Base-by-base conservation (phyloP, 1,140 invertebrate species). In the Ceratina japonica region DNA sequence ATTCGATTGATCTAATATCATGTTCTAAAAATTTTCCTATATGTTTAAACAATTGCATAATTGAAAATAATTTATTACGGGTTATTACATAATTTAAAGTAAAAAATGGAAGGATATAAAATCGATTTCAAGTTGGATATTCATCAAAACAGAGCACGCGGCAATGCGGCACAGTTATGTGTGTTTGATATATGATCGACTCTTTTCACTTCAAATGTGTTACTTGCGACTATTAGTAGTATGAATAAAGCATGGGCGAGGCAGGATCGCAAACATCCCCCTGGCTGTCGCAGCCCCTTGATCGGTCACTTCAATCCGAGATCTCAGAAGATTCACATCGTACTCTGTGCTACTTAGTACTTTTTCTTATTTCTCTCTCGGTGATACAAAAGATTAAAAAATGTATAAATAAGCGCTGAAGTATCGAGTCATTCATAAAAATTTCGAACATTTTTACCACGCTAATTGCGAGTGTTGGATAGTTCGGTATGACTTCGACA, bases 221-320 rank as follows among this genome's bases (percentile, higher is more conserved):
- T 24, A 24, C 56, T 54, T 12, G 12, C 27, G 0, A 12, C 16
- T 52, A 54, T 37, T 37, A 10, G 8, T 61, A 59, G 56, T 16
- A 10, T 1, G n/a, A 44, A 13, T 51, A 63, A 18, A 56, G 2
- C n/a, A 49, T 44, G 59, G 59, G 51, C 58, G 75, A 78, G 75
- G 68, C 66, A 49, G 1, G 58, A 70, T 13, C 44, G 75, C 31
- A 71, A 77, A 77, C 75, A 70, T 10, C 0, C 16, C 22, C 13
- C 13, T 61, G 22, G 24, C 65, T 44, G 27, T 63, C 15, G 31
- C 12, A 24, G 18, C 27, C 44, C 20, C 44, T 44, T 4, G 12
- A n/a, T 20, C 5, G 27, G 37, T 78, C 69, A 78, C 49, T 78
- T 44, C 16, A 20, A 52, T 72, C 37, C 51, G 44, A 78, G 75